Conservation (phyloP, 1,140 invertebrate genomes). For the Hesperophylax magnus region DNA sequence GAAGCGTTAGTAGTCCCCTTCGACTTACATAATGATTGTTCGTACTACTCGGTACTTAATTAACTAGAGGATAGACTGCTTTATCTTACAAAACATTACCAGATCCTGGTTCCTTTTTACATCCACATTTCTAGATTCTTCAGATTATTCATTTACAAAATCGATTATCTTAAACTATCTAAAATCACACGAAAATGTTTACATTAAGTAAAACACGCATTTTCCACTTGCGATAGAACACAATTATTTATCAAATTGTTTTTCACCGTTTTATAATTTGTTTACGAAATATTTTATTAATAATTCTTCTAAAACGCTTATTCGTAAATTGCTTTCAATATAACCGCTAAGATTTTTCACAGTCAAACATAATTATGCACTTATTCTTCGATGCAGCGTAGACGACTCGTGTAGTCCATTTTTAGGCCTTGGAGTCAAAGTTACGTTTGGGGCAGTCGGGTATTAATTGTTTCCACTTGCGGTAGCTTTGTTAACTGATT, state of each 20-base stretch:
- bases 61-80: too few species aligned
- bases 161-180: not conserved
- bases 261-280: not conserved
- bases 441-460: not conserved
- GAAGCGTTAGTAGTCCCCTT: slow-evolving; percentile 45
- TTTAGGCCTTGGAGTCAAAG: not conserved
- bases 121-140: not conserved
- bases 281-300: not conserved
- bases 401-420: not conserved
- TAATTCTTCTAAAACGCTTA: slow-evolving; percentile 23
- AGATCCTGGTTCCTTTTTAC: not conserved
- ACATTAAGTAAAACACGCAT: slow-evolving; percentile 4
- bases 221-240: not conserved
- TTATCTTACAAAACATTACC: too few species aligned
- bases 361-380: not conserved
- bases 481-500: not conserved
- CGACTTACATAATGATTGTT: slow-evolving; percentile 31
- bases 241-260: not conserved
- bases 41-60: too few species aligned
- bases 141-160: not conserved
- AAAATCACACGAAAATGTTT: not conserved
- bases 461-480: not conserved
- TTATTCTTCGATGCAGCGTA: slow-evolving; percentile 24
- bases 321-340: slow-evolving; percentile 35
- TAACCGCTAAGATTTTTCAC: slow-evolving; percentile 2